These are phyloP conservation scores for Hydroisotoma schaefferi DNA, from an alignment of 2,888 invertebrate genomes.

Conservation along the genomic window DNA sequence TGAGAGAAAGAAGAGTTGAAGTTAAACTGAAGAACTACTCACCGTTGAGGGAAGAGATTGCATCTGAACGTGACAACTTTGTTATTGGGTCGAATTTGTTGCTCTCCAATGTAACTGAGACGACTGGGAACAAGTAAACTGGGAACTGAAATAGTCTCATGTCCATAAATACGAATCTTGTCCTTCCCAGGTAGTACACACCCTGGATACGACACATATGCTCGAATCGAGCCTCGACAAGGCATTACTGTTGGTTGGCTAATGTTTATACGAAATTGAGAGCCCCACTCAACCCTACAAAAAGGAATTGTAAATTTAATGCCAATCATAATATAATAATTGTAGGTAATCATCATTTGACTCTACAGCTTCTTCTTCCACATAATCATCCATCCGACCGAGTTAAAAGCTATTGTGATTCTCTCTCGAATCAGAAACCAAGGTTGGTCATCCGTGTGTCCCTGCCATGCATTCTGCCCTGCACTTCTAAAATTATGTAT, in stretches of 20 bases:
- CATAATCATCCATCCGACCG: background rate
- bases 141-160: constrained; percentile 45
- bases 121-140: constrained; percentile 43
- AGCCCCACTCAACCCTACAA: constrained; percentile 47
- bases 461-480: too few relatives aligned
- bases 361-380: background rate
- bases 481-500: too few relatives aligned
- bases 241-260: constrained; percentile 39
- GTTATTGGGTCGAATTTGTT: constrained; percentile 36
- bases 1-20: background rate
- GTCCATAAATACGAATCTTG: constrained; percentile 46
- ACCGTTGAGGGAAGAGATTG: constrained; percentile 46
- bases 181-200: constrained; percentile 42
- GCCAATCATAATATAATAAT: too few relatives aligned
- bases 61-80: constrained; percentile 42
- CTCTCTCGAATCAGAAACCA: constrained; percentile 1
- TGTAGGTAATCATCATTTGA: too few relatives aligned
- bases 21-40: constrained; percentile 4
- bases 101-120: constrained; percentile 46
- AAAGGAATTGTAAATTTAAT: constrained; percentile 6
- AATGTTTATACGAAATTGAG: constrained; percentile 40
- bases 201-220: constrained; percentile 35
- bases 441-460: background rate
- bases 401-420: background rate
- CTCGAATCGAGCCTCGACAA: constrained; percentile 42